Base-by-base conservation (phyloP, 92 coral and sea anemone genomes). In the Hydrozoanthus gracilis region DNA sequence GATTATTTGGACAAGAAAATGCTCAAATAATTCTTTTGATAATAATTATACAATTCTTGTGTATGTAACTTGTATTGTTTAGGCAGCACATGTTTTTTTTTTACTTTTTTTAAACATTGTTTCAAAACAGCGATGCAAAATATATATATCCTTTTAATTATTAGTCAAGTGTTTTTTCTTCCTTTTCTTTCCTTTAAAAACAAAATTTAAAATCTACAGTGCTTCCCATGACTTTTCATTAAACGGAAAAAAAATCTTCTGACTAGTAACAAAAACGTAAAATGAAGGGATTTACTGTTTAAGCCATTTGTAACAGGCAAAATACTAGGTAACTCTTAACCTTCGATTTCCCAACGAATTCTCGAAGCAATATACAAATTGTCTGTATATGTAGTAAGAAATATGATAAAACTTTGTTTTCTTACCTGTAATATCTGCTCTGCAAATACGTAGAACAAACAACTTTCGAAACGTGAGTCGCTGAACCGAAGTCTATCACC, bases 391-490 rank as follows among this genome's bases (percentile, higher is more conserved):
- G 35, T 64, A 44, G 16, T 50, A n/a, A 45, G 45, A 71, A 51
- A 16, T n/a, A 7, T 51, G 18, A 11, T 72, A 3, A 7, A 8
- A 15, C 65, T 75, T n/a, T 8, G 35, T 18, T 56, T 20, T 45
- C 94, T 78, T 67, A 96, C 99, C 99, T 95, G 86, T 96, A 96
- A 83, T 96, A 96, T 87, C 99, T 89, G 87, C 99, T 96, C 78
- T 96, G 99, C 0, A 96, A 92, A 75, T 96, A 96, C 17, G 99
- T 95, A 0, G 98, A 95, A 78, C 99, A 95, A n/a, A 96, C 99
- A 6, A 95, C 98, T 67, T 96, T 96, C 12, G 99, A 93, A 20
- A 96, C 98, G 51, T 96, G 99, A 3, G 99, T 96, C 5, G 99
- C 99, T 0, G 99, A 96, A 0, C 99, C 99, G 88, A 96, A 96